Base-by-base conservation (phyloP, 2,797 vertebrate genomes). In the Scarus forsteni region DNA sequence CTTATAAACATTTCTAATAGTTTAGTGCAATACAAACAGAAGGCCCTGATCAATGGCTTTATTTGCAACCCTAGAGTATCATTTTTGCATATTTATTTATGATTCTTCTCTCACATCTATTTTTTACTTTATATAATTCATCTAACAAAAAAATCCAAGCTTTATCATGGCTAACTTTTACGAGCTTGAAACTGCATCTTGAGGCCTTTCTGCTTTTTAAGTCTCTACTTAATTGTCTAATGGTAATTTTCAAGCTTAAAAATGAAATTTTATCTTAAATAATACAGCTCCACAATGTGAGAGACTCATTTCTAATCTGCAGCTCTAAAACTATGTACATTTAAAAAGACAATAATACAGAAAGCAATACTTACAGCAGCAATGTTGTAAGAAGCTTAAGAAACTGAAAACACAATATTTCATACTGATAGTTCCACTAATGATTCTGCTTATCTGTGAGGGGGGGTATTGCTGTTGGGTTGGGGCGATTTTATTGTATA, bases 11-110 rank as follows among this genome's bases (percentile, higher is more conserved):
- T 8, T 38, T 51, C 38, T 10, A 0, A 38, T 4, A 54, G 16
- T 70, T 43, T 73, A 60, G 66, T 77, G 77, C 67, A 79, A 70
- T 35, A 39, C 58, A 75, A 57, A 67, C 44, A 58, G 8, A 8
- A 14, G 27, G 38, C 16, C 46, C 35, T 60, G 0, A 35, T 50
- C 7, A 45, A 12, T 13, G 44, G 39, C 39, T 51, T 40, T 19
- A 58, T 16, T 49, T 39, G 59, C 1, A 27, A n/a, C 50, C 51
- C 3, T 12, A 40, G 4, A 36, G 13, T 19, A 3, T 15, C 1
- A n/a, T 1, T 39, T 15, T 12, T 43, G 3, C 10, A 12, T 43
- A 9, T 40, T 43, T 43, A 5, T 1, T 59, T 44, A 15, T 36
- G 27, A 2, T 27, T 2, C 2, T 27, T 4, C 27, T 27, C 27